Evolutionary conservation across 2,113 vertebrate species (phyloP), one percentile per base, ranked within the genome.

Genomic region (Lipotes vexillifer): DNA sequence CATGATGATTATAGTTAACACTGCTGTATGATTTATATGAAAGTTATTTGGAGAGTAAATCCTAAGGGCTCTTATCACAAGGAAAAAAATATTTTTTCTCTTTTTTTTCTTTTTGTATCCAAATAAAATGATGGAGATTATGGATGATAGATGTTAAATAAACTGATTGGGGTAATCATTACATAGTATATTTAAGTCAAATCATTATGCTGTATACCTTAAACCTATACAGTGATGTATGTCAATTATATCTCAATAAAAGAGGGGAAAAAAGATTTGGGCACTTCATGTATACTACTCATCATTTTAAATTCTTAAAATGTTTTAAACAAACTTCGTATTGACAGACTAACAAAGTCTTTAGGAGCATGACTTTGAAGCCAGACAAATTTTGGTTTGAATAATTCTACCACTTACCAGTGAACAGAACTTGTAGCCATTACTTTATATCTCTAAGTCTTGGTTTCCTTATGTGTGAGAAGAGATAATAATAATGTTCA

Each of bases 261-360:
- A n/a, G 31, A 21, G 21, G 21, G 13, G 4, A 18, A 41, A 38
- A 31, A 78, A 80, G 78, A 90, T 63, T 1, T 89, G 36, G 21
- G 38, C 5, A 77, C 29, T 71, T 75, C 75, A 31, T 77, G 10
- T n/a, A 57, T 57, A 31, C 55, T 85, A 63, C 65, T 71, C 27
- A 90, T 59, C 36, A n/a, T n/a, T n/a, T n/a, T n/a, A 71, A 90
- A 74, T 81, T 94, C 18, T 92, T 97, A 68, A 68, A 86, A 55
- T 4, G 3, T 83, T 81, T 83, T 15, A 57, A 63, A 41, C 27
- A 46, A 31, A 59, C 69, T 29, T 89, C 27, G 84, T 52, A 75
- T 71, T 57, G 52, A 93, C 3, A 84, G 11, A 77, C 33, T 77
- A 90, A 17, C 14, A 46, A 85, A 15, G 4, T 87, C 20, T 82